Percentiles rank a stretch among this genome's conserved stretches.
These are phyloP conservation scores for Troilus luridus DNA, from an alignment of 2,888 invertebrate genomes.

Conservation along the genomic window DNA sequence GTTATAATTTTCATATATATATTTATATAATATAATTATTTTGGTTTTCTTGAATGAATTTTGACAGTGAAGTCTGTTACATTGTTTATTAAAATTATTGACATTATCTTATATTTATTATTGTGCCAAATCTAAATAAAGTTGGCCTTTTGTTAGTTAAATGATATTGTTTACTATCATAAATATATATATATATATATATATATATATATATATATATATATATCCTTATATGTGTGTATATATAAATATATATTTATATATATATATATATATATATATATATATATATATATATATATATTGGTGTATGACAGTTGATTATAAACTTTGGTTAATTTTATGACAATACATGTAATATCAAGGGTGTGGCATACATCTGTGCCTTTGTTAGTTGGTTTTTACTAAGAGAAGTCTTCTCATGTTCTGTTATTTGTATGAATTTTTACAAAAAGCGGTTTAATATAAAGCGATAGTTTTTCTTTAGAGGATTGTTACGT, in stretches of 20 bases:
- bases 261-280: not conserved
- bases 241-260: not conserved
- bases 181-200: not conserved
- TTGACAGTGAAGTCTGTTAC: conserved; percentile 37
- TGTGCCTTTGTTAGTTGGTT: conserved; percentile 50
- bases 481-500: conserved; percentile 56
- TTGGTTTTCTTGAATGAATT: conserved; percentile 43
- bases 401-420: conserved; percentile 48
- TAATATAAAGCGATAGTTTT: conserved; percentile 50
- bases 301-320: not conserved
- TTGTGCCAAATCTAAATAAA: conserved; percentile 10
- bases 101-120: conserved; percentile 40
- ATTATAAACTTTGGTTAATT: conserved; percentile 24
- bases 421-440: conserved; percentile 51
- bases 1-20: conserved; percentile 53
- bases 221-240: not conserved
- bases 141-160: conserved; percentile 33
- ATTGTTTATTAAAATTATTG: conserved; percentile 34
- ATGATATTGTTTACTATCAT: conserved; percentile 44
- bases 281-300: not conserved
- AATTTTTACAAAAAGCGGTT: conserved; percentile 31
- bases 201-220: not conserved
- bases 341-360: conserved; percentile 44
- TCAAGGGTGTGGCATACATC: conserved; percentile 1
- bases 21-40: conserved; percentile 27